phyloP scores from a whole-genome alignment of 1,140 invertebrate species.

The Drosophila lacertosa region DNA sequence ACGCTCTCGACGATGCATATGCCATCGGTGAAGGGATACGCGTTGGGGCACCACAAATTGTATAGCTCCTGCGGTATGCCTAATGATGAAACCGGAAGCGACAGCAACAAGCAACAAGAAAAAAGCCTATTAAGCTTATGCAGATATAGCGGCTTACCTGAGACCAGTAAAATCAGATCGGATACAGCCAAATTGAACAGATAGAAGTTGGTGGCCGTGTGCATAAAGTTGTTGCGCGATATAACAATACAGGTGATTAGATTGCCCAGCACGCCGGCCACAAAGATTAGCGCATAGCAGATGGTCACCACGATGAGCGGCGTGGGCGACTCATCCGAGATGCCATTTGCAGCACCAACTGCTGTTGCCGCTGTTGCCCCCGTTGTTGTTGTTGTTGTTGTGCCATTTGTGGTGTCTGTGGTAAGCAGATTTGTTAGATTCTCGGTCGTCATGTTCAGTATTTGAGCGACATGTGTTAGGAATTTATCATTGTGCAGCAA shows the following conservation, averaged over 20 bases:
- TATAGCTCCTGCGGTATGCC: constrained; percentile 92
- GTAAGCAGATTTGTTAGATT: constrained; percentile 74
- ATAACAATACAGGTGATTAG: constrained; percentile 94
- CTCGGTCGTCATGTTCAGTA: constrained; percentile 76
- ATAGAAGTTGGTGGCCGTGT: constrained; percentile 93
- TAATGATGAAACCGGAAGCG: constrained; percentile 17
- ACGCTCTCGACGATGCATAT: constrained; percentile 91
- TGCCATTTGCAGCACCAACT: not conserved
- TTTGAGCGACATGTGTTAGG: constrained; percentile 75
- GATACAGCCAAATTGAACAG: constrained; percentile 94
- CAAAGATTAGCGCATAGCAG: constrained; percentile 90
- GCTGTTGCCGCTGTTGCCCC: not conserved
- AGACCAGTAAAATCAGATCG: constrained; percentile 91
- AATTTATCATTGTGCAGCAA: constrained; percentile 73
- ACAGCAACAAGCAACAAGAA: not conserved
- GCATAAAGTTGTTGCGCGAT: constrained; percentile 90
- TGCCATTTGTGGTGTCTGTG: constrained; percentile 52
- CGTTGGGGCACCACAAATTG: constrained; percentile 90
- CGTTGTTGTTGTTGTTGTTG: constrained; percentile 40
- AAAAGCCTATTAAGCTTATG: constrained; percentile 54
- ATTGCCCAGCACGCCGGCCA: constrained; percentile 92
- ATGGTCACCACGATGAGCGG: constrained; percentile 88
- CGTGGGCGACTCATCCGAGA: constrained; percentile 84
- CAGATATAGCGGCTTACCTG: constrained; percentile 62
- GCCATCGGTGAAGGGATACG: constrained; percentile 90